Evolutionary conservation across 1,140 invertebrate species (phyloP).

Genomic region (Drosophila lacteicornis): DNA sequence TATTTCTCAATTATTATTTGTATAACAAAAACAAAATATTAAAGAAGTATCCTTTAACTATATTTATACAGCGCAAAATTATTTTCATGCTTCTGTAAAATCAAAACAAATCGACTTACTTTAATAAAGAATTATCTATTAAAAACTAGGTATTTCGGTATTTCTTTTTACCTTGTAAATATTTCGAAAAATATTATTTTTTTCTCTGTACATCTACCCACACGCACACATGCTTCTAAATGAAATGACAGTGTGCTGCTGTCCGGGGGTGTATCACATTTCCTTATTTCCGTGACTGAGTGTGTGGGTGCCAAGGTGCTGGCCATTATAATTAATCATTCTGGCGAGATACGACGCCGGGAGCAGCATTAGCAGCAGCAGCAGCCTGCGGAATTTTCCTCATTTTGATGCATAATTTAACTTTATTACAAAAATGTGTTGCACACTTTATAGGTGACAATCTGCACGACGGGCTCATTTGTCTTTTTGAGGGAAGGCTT

Average conservation of each 20-base stretch:
- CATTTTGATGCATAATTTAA: constrained; percentile 75
- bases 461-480: constrained; percentile 28
- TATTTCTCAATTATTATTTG: no score
- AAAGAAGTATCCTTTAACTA: no score
- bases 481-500: constrained; percentile 3
- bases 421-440: constrained; percentile 65
- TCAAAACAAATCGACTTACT: no score
- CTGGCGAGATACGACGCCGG: constrained; percentile 22
- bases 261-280: constrained; percentile 25
- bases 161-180: no score
- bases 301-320: constrained; percentile 39
- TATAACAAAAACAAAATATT: no score
- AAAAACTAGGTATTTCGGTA: no score
- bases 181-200: neutral
- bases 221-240: constrained; percentile 1
- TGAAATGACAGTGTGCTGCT: neutral
- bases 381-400: constrained; percentile 57
- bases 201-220: neutral
- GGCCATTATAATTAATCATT: constrained; percentile 73
- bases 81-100: no score
- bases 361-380: constrained; percentile 21
- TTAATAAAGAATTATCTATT: no score
- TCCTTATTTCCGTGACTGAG: constrained; percentile 14
- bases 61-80: no score
- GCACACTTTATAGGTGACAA: constrained; percentile 52